Evolutionary conservation across 1,140 invertebrate genomes (phyloP).

Genomic region (Aphaenogaster rudis): DNA sequence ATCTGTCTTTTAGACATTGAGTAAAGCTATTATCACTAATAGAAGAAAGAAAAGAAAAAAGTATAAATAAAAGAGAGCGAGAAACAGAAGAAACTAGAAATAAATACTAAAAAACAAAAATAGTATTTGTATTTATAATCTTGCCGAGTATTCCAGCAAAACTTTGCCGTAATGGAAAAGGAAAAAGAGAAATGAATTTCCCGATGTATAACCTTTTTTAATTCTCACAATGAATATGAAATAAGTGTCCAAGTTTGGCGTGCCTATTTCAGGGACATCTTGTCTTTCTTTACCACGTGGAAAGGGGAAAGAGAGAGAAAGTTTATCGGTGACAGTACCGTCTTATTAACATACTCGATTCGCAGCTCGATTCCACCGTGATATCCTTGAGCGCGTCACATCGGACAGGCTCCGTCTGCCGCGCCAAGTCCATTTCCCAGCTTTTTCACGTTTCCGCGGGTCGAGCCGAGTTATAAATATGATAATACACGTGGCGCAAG

Average conservation of each 20-base stretch:
- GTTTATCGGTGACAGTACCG: slow-evolving; percentile 8
- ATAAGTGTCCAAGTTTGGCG: neutral
- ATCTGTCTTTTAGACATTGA: too few relatives aligned
- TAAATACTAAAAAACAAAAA: neutral
- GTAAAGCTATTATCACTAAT: neutral
- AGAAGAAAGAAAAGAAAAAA: neutral
- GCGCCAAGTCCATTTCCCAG: slow-evolving; percentile 39
- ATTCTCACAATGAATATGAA: neutral
- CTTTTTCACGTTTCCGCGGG: slow-evolving; percentile 75
- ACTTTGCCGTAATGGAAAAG: neutral
- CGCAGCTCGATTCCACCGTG: slow-evolving; percentile 15
- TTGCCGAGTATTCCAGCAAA: neutral
- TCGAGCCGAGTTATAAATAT: slow-evolving; percentile 83
- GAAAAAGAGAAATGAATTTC: neutral
- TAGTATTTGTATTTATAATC: neutral
- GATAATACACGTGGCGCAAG: slow-evolving; percentile 80
- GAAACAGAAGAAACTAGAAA: neutral
- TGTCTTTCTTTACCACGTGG: neutral
- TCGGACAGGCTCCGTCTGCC: slow-evolving; percentile 49
- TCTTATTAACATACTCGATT: slow-evolving; percentile 53
- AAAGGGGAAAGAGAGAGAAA: neutral
- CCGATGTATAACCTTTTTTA: neutral
- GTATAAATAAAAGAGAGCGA: neutral
- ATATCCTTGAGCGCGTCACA: slow-evolving; percentile 48
- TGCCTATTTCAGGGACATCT: neutral